Base-by-base conservation (phyloP, 2,113 vertebrate genomes). In the Aix galericulata region DNA sequence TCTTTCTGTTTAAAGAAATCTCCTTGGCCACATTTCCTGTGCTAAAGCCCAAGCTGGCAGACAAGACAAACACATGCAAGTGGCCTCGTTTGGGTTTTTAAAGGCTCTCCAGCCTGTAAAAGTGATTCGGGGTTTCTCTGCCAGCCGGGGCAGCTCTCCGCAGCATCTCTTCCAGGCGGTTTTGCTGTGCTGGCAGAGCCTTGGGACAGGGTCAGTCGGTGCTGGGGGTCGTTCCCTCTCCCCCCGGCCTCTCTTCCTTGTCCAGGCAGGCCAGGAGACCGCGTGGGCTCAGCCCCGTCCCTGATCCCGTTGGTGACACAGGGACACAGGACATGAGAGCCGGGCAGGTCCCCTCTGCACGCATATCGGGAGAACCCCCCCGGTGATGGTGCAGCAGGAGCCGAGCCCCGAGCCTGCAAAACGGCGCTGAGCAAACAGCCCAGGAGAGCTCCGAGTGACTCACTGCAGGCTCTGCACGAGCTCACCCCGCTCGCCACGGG, bases 321-420 rank as follows among this genome's bases (percentile, higher is more conserved):
- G 59, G 38, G 53, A 29, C 4, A 10, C 59, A 55, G 4, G 1
- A 15, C 2, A 0, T 0, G 1, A 44, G 29, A 20, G 5, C 17
- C 0, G 5, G 22, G 12, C 52, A 7, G 13, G 7, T 27, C 36
- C 59, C 52, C 25, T 18, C 1, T 1, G 66, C 21, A 8, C 11
- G 22, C 2, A 0, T 8, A 6, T 23, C 0, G 1, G 52, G 23
- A 46, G 44, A 42, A 60, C 27, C 29, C 22, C 31, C 0, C 11
- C 7, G 72, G 32, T 8, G 91, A 62, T 58, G 62, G 50, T 48
- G 81, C 84, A 10, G 4, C 38, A 11, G 44, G 55, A 81, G 10
- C 84, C 1, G 4, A 75, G 68, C 63, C 53, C 68, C 11, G 53
- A 12, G 68, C 73, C 48, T 31, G 44, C 1, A 15, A 11, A 80